Base-by-base conservation (phyloP, 2,797 vertebrate genomes). In the Phoebastria nigripes region DNA sequence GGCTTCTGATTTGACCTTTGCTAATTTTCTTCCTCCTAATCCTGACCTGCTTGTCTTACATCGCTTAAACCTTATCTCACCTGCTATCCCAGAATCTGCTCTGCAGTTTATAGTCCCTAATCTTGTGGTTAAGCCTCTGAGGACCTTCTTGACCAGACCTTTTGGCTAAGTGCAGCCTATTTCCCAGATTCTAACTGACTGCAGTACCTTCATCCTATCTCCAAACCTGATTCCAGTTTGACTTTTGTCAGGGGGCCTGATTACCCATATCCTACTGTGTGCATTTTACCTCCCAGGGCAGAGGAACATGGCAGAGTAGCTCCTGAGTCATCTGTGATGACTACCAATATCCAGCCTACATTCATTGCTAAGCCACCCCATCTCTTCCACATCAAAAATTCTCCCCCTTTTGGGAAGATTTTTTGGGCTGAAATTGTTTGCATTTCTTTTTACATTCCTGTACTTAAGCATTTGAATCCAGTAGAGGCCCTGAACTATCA, bases 11-110 rank as follows among this genome's bases (percentile, higher is more conserved):
- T 71, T 93, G 69, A 93, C 76, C 69, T 95, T 91, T 81, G 39
- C 20, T 61, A 47, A 56, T 88, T 83, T 91, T 93, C 69, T 80
- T 94, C 46, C 56, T 94, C 20, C 71, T 94, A 93, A 93, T 93
- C 72, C 85, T 90, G 61, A 91, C 47, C 69, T 86, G 41, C 49
- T 85, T 94, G 72, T 92, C 12, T 90, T 78, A 88, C 37, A 54
- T 58, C 86, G 54, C 22, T 93, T 83, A 71, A 86, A 91, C 12
- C 9, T 91, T 94, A 71, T 71, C 81, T 92, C 62, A 76, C 47
- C 52, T 85, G 67, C 35, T 84, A n/a, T 52, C 39, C 46, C 47
- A 80, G 63, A 73, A 87, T 62, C 17, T 77, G 14, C 31, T 69
- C 41, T 61, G 61, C 15, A 78, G 29, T 83, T 82, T 67, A 21